Base-by-base conservation (phyloP, 2,888 invertebrate species). In the Lamellibrachia columna region DNA sequence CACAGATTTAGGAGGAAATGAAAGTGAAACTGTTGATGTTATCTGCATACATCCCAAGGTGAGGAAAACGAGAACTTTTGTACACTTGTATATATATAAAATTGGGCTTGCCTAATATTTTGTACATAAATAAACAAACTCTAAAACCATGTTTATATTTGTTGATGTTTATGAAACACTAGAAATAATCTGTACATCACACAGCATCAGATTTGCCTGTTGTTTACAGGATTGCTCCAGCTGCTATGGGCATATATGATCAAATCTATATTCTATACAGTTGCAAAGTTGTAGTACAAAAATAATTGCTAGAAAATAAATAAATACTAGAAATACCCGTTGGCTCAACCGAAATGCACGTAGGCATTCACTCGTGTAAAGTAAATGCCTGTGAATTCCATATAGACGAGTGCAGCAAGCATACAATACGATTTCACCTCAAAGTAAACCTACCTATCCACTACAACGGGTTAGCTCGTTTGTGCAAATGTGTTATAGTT, bases 41-140 rank as follows among this genome's bases (percentile, higher is more conserved):
- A 75, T 75, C 75, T 75, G 75, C 75, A 15, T 22, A n/a, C 75
- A 75, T 75, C 75, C 75, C 22, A 75, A 15, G 22, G 75, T 75
- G 75, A 75, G 15, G 75, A 75, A 75, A 75, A 75, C 75, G 28
- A 22, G 75, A 75, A 75, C 75, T 75, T 75, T 75, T 75, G 75
- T 75, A 75, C 75, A 75, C 75, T 75, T 75, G 75, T 75, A 22
- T 75, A 75, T 22, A 58, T 58, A 58, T 58, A 22, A 75, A 75
- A 75, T 75, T 2, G n/a, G 75, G 75, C 75, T 75, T 75, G 75
- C 75, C 75, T 75, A n/a, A 75, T 75, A 75, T 75, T 75, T 75
- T 75, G 75, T 75, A 75, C 75, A 75, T 75, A 75, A 58, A 75
- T 75, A 75, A 75, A 75, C 15, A 75, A 75, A 75, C 75, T 22